Evolutionary conservation across 2,113 vertebrate species (phyloP), one percentile per base, ranked within the genome.

Genomic region (Sapayoa aenigma): DNA sequence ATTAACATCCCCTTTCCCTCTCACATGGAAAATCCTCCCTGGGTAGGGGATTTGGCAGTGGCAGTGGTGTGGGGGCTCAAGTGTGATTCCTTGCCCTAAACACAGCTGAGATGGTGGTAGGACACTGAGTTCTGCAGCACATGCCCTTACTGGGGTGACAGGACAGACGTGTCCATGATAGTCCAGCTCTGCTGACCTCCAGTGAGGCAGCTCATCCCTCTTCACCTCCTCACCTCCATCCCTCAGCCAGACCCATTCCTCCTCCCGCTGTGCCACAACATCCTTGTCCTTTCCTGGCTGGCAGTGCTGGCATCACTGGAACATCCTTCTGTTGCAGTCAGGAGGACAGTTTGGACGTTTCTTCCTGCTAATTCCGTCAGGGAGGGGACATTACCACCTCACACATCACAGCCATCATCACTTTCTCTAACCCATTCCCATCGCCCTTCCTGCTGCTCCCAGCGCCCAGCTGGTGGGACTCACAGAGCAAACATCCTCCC

Each of bases 401-500:
- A 76, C 49, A 25, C 53, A 44, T 25, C 49, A 18, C 65, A 71
- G 46, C 68, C 59, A 67, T 24, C 73, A 21, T 4, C 5, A 4
- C 71, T 56, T 31, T 84, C 41, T 67, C 25, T 56, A 28, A 13
- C 0, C 3, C 1, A 1, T 74, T 35, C 47, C 42, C 24, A 5
- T 47, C 2, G 0, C 88, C 69, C 72, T 76, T 66, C 49, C 78
- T 7, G 30, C 88, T 67, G 82, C 83, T 85, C 89, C 62, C 65
- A 90, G 90, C 85, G 92, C 83, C 85, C 92, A 93, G 88, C 82
- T 94, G 93, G 72, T 84, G 85, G 90, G 80, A 87, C 49, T 92
- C 24, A 30, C 56, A 92, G 77, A 94, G 84, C 62, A 94, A 96
- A 97, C 93, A 87, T 93, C 87, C 92, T 96, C 90, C 87, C 96